These are phyloP conservation scores for Aurelia aurita DNA, from an alignment of 30 jellyfish, hydroid and myxozoan genomes.

Conservation along the genomic window DNA sequence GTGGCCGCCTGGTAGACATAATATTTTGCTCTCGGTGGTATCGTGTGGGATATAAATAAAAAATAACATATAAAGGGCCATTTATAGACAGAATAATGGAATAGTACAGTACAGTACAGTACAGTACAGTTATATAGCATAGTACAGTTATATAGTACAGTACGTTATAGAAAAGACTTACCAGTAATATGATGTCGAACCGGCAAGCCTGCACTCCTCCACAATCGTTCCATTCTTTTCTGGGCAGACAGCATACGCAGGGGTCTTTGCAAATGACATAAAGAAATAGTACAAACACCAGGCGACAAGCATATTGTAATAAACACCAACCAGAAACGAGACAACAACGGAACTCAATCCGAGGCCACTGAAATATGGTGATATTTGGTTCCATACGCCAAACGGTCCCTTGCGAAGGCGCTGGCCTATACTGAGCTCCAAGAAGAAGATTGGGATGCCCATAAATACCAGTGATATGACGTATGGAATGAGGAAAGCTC, in stretches of 20 bases:
- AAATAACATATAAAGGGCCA: too few relatives aligned
- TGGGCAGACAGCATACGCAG: constrained; percentile 87
- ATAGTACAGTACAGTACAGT: background rate
- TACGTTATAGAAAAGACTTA: background rate
- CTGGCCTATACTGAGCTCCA: constrained; percentile 95
- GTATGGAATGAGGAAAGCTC: constrained; percentile 94
- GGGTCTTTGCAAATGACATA: constrained; percentile 80
- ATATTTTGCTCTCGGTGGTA: background rate
- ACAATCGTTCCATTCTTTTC: constrained; percentile 63
- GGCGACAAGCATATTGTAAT: constrained; percentile 95
- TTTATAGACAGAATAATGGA: too few relatives aligned
- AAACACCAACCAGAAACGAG: constrained; percentile 90
- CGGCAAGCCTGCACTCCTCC: constrained; percentile 87
- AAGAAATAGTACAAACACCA: constrained; percentile 92
- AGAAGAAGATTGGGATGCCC: constrained; percentile 90
- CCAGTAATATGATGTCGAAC: constrained; percentile 89
- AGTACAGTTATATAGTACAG: too few relatives aligned
- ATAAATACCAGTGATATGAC: constrained; percentile 80
- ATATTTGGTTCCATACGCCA: constrained; percentile 86
- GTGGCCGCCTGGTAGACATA: too few relatives aligned
- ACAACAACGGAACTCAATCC: constrained; percentile 91
- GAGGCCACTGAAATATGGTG: constrained; percentile 88
- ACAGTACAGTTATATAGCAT: background rate
- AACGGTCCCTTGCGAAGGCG: constrained; percentile 97
- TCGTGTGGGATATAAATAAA: background rate